A percentile compares a stretch with the other conserved stretches of the same genome.
Conservation (phyloP, 2,113 vertebrate species). For the Charadrius vociferus region DNA sequence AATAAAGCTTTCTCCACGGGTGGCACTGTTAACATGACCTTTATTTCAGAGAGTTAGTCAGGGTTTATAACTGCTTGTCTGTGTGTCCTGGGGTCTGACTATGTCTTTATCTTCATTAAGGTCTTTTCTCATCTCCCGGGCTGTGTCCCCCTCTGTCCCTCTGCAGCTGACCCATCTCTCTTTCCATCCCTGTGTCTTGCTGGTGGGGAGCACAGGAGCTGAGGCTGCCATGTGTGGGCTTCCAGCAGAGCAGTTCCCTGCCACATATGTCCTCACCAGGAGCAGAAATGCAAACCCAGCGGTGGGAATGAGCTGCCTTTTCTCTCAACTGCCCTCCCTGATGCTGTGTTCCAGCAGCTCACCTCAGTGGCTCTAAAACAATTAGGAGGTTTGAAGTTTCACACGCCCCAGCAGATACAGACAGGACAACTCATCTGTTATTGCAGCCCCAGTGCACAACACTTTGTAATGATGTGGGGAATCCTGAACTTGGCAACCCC, state of each 20-base stretch:
- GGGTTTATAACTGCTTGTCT: background rate
- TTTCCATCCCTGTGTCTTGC: background rate
- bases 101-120: background rate
- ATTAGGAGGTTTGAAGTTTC: conserved; percentile 70
- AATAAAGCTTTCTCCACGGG: background rate
- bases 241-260: background rate
- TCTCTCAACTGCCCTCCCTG: background rate
- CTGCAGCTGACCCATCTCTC: background rate
- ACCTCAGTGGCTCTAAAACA: conserved; percentile 57
- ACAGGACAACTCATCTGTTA: conserved; percentile 40
- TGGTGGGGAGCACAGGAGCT: background rate
- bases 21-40: background rate
- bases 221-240: background rate
- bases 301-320: background rate
- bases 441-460: conserved; percentile 41
- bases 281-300: background rate
- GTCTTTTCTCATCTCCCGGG: background rate
- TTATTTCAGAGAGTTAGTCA: background rate
- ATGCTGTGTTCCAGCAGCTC: background rate
- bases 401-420: conserved; percentile 30
- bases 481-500: conserved; percentile 58
- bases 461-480: background rate
- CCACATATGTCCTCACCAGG: background rate
- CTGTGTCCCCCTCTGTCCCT: background rate
- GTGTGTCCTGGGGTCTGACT: background rate